Evolutionary conservation across 2,113 vertebrate genomes (phyloP), one percentile per base, ranked within the genome.

Genomic region (Embiotoca jacksoni): DNA sequence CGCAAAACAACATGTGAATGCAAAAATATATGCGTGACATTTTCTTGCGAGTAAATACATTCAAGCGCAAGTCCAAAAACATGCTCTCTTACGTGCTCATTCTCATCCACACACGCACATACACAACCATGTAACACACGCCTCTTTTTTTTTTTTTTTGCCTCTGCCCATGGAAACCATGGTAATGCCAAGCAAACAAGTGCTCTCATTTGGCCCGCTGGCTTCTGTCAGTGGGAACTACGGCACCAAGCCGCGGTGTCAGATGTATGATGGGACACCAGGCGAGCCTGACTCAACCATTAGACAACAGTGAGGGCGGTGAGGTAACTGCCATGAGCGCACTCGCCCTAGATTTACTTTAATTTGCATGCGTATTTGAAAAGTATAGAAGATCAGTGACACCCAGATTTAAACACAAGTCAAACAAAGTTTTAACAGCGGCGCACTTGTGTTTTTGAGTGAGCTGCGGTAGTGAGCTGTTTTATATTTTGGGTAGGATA

Each of bases 171-270:
- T 31, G 13, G 53, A 79, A 78, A 75, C 80, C 81, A 67, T 88
- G 80, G 78, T 75, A 77, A 90, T 74, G 50, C 69, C 55, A 60
- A 74, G 78, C 70, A 91, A 88, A 89, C 83, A 88, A 86, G 59
- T 59, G 54, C 46, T 64, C 10, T 58, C 50, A 61, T 78, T 75
- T 75, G 57, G 74, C 39, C 31, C 13, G 1, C 66, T 78, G 77
- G 70, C 49, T 53, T 62, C 52, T 1, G 16, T 62, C 30, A 75
- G 41, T 68, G 58, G 65, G 74, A 68, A 30, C 65, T 46, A 63
- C 63, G 78, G 61, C 61, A 56, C 41, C 3, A 46, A 66, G 50
- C 74, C 74, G 57, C 63, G 50, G 71, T 49, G 62, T 79, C 69
- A 83, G 54, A 66, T 59, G 37, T 32, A 79, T 64, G 64, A 72